phyloP scores from a whole-genome alignment of 2,113 vertebrate genomes.

The Daubentonia madagascariensis region DNA sequence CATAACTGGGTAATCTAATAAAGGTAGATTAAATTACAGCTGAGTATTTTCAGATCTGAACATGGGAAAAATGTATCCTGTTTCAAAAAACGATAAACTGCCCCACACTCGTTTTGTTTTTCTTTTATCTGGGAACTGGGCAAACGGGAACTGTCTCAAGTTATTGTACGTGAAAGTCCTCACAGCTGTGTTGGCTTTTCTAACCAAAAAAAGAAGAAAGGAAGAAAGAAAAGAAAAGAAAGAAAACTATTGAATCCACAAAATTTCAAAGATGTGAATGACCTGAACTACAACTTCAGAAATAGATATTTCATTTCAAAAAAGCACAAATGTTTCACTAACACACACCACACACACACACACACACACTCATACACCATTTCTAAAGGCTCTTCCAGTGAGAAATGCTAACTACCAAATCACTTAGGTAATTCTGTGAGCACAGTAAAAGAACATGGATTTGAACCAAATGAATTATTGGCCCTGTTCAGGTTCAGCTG shows the following conservation, averaged over 20 bases:
- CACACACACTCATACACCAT: background rate
- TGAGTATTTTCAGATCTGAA: conserved; percentile 77
- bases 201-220: background rate
- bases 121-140: conserved; percentile 75
- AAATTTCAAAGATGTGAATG: conserved; percentile 27
- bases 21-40: conserved; percentile 83
- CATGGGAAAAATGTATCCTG: conserved; percentile 75
- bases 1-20: conserved; percentile 73
- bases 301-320: conserved; percentile 16
- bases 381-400: conserved; percentile 21
- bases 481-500: conserved; percentile 25
- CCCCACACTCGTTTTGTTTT: conserved; percentile 69
- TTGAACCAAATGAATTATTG: conserved; percentile 57
- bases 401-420: conserved; percentile 32
- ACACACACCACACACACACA: background rate
- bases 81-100: conserved; percentile 67
- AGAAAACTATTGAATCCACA: background rate
- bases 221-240: background rate
- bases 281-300: background rate
- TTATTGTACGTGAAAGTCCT: conserved; percentile 55
- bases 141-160: conserved; percentile 41
- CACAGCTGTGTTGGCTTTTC: conserved; percentile 52
- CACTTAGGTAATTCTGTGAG: conserved; percentile 44
- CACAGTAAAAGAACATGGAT: background rate
- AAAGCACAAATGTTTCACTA: background rate